Percentiles rank a stretch among this genome's conserved stretches.
Conservation (phyloP, 2,113 vertebrate species). For the Steatornis caripensis region DNA sequence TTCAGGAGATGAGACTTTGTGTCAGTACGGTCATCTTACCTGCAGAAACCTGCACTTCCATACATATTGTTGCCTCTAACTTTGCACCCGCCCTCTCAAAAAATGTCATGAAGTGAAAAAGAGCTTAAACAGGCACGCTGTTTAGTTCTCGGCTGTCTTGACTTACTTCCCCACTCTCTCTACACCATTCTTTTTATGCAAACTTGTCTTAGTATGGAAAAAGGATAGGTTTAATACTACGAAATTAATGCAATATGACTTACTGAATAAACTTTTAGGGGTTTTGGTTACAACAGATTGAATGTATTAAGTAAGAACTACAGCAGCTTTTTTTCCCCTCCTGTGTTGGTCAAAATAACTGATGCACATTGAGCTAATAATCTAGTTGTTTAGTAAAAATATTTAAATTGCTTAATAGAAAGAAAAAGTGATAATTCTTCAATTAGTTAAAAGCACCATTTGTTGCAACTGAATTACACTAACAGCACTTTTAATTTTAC, state of each 20-base stretch:
- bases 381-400: slow-evolving; percentile 37
- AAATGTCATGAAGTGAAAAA: neutral
- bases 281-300: neutral
- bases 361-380: slow-evolving; percentile 19
- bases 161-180: neutral
- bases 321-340: neutral
- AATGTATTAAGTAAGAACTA: neutral
- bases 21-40: neutral
- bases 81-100: neutral
- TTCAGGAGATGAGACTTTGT: neutral
- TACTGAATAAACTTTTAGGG: neutral
- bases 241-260: neutral
- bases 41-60: neutral
- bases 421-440: slow-evolving; percentile 33
- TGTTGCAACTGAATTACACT: neutral
- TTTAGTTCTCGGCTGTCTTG: neutral
- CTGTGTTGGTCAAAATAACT: neutral
- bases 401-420: slow-evolving; percentile 54
- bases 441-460: slow-evolving; percentile 22
- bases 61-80: neutral
- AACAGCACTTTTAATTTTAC: slow-evolving; percentile 21
- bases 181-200: neutral
- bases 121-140: accelerated
- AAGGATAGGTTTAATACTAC: neutral
- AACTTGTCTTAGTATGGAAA: neutral